Evolutionary conservation across 2,888 invertebrate species (phyloP), one percentile per base, ranked within the genome.

Genomic region (Xanthorhoe designata): DNA sequence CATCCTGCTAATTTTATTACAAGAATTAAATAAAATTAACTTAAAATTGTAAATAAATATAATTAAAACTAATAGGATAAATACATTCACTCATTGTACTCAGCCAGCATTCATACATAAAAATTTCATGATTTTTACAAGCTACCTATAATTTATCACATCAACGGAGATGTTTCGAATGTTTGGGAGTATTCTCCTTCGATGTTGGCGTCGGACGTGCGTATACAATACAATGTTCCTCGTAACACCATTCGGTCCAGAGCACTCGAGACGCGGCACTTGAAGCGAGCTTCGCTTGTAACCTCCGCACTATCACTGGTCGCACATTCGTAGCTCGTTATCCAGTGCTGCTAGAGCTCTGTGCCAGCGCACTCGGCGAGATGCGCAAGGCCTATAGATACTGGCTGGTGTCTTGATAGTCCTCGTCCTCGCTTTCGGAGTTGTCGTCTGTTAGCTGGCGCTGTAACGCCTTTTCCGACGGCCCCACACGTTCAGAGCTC

Each of bases 381-480:
- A 66, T 50, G 53, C 58, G 13, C 62, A 66, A 19, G 45, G 9
- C 78, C 88, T 90, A 89, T 68, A 87, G 91, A 77, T 91, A 92
- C 66, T 91, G 88, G 84, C 84, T 90, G 79, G 93, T 90, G 84
- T 93, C 93, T 67, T 92, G 88, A 80, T 88, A 91, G 62, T 93
- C 93, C 68, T 92, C 92, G 72, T 92, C 92, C 72, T 92, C 92
- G 79, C 85, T 86, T 54, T 87, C 92, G 13, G 91, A 90, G 77
- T 89, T 91, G 82, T 94, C 94, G 86, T 93, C 90, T 7, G 92
- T 93, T 85, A 92, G 84, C 88, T 91, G 91, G 74, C 94, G 92
- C 78, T 88, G 90, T 79, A 87, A 68, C 76, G 87, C 69, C 90
- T 84, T 80, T 88, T 90, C 86, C 87, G 84, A 59, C 69, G 85